Evolutionary conservation across 2,113 vertebrate species (phyloP), one percentile per base, ranked within the genome.

Genomic region (Alaudala cheleensis): DNA sequence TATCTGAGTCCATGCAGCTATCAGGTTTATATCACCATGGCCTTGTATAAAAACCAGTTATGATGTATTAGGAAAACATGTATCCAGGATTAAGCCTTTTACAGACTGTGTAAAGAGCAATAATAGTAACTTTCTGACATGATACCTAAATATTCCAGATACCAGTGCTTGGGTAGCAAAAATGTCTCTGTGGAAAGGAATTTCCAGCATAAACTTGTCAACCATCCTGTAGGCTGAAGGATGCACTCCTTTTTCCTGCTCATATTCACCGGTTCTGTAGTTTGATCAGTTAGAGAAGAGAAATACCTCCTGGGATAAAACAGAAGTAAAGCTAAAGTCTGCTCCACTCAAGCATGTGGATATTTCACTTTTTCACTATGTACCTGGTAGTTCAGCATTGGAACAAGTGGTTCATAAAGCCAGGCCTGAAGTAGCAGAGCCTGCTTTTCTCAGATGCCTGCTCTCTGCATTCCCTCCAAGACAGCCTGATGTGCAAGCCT

Each of bases 401-500:
- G 82, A 67, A 34, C 29, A 49, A 74, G 53, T 37, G 12, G 44
- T 8, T 86, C 47, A 50, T 64, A n/a, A n/a, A 77, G 22, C 39
- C 25, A 56, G 71, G 25, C 45, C 23, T 1, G 2, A 61, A 12
- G 34, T 65, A 54, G 34, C 3, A 3, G 31, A 54, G 60, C 33
- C 56, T 69, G 20, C 42, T 87, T 88, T 76, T 53, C 26, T 81
- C 64, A 90, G 79, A 53, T 1, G 5, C 47, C 47, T 82, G 22
- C 40, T 67, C 62, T 58, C 39, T 86, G n/a, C 23, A n/a, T 67
- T 95, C 62, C 60, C 89, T 90, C 33, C 1, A 62, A 90, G 92
- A 88, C 58, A 78, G 61, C 29, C 74, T 95, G 89, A 96, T 95
- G 92, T 90, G 85, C 67, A 91, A 76, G 90, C 67, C 54, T 93